Base-by-base conservation (phyloP, 2,888 invertebrate genomes). In the Agonopterix arenella region DNA sequence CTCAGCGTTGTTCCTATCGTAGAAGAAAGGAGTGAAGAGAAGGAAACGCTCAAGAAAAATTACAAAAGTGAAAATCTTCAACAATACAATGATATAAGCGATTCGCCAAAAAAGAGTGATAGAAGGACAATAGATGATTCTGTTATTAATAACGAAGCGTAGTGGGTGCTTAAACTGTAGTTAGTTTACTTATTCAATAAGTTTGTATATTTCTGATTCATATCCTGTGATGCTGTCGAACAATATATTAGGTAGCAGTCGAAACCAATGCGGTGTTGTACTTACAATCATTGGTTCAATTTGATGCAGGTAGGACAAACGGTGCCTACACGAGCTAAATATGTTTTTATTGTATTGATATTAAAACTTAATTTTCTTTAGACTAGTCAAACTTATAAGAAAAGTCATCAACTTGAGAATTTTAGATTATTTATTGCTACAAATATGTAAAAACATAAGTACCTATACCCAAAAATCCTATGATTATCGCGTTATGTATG, bases 361-460 rank as follows among this genome's bases (percentile, higher is more conserved):
- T 42, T 11, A 52, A 40, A 10, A 13, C 37, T 60, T 58, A 54
- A 55, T 52, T 57, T 72, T 71, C 65, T 74, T 83, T 84, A 84
- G 84, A 86, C 88, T 89, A 88, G 88, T 89, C 88, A 89, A 81
- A 79, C 75, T 80, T 80, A 45, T 28, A 28, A 28, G 73, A 74
- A 70, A 68, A 76, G 76, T 77, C 79, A 77, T 71, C 68, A 63
- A 62, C 71, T 71, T 72, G 76, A 72, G 68, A 69, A 71, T 73
- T 72, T 73, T 80, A 80, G 75, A 74, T 76, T 82, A 84, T 84
- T 84, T 84, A 84, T 84, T 84, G 49, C 37, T 46, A 42, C 45
- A 42, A 45, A 10, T 44, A 48, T 48, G 42, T 48, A 45, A 40
- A 40, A 40, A 40, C 45, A 48, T 51, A 48, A 45, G 44, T 50